Evolutionary conservation across 2,888 invertebrate species (phyloP).

Genomic region (Hedya salicella): DNA sequence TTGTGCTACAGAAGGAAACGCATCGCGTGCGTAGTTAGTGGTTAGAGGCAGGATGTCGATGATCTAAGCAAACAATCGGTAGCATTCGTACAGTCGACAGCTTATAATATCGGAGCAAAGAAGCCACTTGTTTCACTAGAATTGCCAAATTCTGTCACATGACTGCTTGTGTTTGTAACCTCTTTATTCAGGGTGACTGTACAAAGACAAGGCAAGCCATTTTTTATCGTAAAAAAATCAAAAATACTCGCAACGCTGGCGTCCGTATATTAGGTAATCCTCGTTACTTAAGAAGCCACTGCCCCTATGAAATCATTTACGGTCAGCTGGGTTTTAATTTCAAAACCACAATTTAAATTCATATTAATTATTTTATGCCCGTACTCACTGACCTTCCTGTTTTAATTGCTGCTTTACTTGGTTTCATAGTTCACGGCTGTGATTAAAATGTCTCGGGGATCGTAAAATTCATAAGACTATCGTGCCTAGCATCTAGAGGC

Average conservation of each 20-base stretch:
- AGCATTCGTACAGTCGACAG: slow-evolving; percentile 9
- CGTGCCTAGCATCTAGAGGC: slow-evolving; percentile 64
- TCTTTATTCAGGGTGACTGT: slow-evolving; percentile 1
- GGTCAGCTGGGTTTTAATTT: slow-evolving; percentile 78
- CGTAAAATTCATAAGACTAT: slow-evolving; percentile 75
- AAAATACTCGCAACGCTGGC: slow-evolving; percentile 24
- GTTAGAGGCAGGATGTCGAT: slow-evolving; percentile 51
- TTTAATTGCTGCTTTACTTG: slow-evolving; percentile 74
- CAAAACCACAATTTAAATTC: slow-evolving; percentile 78
- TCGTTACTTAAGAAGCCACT: slow-evolving; percentile 70
- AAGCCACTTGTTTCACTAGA: not conserved
- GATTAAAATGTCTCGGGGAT: slow-evolving; percentile 76
- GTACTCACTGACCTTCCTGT: slow-evolving; percentile 83
- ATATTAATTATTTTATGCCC: slow-evolving; percentile 75
- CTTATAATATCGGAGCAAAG: not conserved
- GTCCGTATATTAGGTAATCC: slow-evolving; percentile 66
- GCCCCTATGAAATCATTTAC: slow-evolving; percentile 81
- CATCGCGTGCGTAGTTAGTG: slow-evolving; percentile 50
- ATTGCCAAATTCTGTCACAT: not conserved
- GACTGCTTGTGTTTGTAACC: not conserved
- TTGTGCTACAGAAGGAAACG: slow-evolving; percentile 13
- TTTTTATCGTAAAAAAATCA: slow-evolving; percentile 33
- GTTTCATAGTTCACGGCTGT: slow-evolving; percentile 83
- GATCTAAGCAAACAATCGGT: slow-evolving; percentile 48
- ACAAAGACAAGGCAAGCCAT: slow-evolving; percentile 17